Conservation (phyloP, 2,113 vertebrate genomes). For the Chloroceryle aenea region DNA sequence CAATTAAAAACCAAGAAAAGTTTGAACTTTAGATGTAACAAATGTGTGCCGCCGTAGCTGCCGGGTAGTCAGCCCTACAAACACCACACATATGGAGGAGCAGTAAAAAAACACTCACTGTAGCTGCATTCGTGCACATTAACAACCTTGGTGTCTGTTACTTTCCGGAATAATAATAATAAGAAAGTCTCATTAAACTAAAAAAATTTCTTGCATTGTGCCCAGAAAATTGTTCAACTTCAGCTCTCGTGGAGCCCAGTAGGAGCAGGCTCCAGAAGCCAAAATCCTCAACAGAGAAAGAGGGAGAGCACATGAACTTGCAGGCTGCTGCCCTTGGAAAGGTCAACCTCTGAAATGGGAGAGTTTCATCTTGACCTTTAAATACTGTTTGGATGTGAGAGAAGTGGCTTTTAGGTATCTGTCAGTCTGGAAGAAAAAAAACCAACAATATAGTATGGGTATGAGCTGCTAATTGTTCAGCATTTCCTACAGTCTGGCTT, state of each 20-base stretch:
- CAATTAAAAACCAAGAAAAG: background rate
- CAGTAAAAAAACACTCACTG: background rate
- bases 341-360: background rate
- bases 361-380: slow-evolving; percentile 45
- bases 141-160: background rate
- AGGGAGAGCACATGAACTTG: background rate
- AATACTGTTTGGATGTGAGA: background rate
- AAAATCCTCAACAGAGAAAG: background rate
- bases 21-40: background rate
- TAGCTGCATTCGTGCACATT: background rate
- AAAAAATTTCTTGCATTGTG: background rate
- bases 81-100: background rate
- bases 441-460: background rate
- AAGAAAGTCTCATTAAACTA: background rate
- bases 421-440: background rate
- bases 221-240: background rate
- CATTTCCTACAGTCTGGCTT: background rate
- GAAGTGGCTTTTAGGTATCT: background rate
- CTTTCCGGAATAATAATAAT: background rate
- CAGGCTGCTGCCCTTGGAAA: slow-evolving; percentile 35
- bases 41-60: background rate
- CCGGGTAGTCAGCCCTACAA: background rate
- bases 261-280: background rate
- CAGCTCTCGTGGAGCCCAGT: background rate
- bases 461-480: background rate